Percentiles rank a stretch among this genome's conserved stretches.
These are phyloP conservation scores for Thalassoma bifasciatum DNA, from an alignment of 2,113 vertebrate species.

Conservation along the genomic window DNA sequence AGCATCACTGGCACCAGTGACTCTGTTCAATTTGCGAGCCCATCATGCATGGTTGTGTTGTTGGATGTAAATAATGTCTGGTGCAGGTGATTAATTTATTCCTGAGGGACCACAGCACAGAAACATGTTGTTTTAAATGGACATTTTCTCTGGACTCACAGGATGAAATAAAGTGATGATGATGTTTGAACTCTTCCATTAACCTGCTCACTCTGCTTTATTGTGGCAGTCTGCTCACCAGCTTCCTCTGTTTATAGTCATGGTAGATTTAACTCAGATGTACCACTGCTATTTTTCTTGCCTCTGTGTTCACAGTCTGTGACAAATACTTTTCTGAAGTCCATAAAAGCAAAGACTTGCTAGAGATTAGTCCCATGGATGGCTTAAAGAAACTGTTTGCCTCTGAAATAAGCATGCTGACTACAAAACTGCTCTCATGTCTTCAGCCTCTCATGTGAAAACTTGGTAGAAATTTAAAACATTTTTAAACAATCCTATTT, in stretches of 20 bases:
- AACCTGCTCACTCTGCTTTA: slow-evolving; percentile 63
- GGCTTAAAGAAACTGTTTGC: slow-evolving; percentile 25
- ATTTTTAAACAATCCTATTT: too few species aligned
- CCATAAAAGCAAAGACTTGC: slow-evolving; percentile 47
- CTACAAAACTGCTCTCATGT: neutral
- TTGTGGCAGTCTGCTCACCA: too few species aligned
- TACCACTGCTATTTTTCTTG: slow-evolving; percentile 26
- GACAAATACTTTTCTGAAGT: slow-evolving; percentile 13
- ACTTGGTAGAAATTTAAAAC: too few species aligned
- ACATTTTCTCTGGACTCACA: slow-evolving; percentile 50
- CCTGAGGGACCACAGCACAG: too few species aligned
- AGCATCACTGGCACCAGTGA: neutral
- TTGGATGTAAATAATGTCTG: too few species aligned
- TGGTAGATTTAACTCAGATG: slow-evolving; percentile 52
- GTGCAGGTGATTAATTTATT: slow-evolving; percentile 34
- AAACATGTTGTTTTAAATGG: slow-evolving; percentile 31
- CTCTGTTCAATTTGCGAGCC: slow-evolving; percentile 20
- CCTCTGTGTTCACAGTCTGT: neutral
- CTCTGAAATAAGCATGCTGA: neutral
- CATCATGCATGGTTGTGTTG: slow-evolving; percentile 6
- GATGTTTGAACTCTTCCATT: slow-evolving; percentile 53
- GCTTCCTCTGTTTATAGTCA: slow-evolving; percentile 60
- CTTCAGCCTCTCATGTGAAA: too few species aligned
- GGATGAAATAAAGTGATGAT: slow-evolving; percentile 57
- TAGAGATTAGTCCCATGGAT: slow-evolving; percentile 37